Conservation (phyloP, 1,140 invertebrate species). For the Aphidius ervi region DNA sequence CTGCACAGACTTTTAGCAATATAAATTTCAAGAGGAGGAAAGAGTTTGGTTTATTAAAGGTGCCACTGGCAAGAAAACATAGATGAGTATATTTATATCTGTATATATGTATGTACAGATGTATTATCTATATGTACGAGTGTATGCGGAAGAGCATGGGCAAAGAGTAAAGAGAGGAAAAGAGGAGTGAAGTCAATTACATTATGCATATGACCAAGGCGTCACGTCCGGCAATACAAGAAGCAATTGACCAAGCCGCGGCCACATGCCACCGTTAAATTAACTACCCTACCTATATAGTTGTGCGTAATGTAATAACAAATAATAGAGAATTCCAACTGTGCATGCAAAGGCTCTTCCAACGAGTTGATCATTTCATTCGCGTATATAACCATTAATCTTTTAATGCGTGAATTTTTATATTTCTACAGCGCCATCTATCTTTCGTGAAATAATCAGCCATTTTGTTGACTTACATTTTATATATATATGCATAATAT, state of each 20-base stretch:
- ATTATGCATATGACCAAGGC: conserved; percentile 29
- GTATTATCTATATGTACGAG: too few species aligned
- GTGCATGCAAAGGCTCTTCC: neutral
- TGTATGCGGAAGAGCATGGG: neutral
- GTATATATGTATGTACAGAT: too few species aligned
- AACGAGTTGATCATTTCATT: too few species aligned
- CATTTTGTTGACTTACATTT: too few species aligned
- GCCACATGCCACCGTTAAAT: conserved; percentile 26
- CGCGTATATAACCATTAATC: too few species aligned
- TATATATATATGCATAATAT: too few species aligned
- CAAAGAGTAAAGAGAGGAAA: conserved; percentile 17
- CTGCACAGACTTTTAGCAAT: too few species aligned
- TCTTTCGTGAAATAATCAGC: too few species aligned
- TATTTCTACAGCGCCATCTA: too few species aligned
- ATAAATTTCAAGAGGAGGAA: conserved; percentile 8
- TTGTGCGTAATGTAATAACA: conserved; percentile 28
- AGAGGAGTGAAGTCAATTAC: conserved; percentile 30
- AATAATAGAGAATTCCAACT: conserved; percentile 21
- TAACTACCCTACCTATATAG: conserved; percentile 26
- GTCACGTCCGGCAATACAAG: conserved; percentile 25
- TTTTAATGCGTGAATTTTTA: too few species aligned
- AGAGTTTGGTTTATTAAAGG: conserved; percentile 13
- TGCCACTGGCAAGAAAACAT: conserved; percentile 8
- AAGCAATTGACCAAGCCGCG: conserved; percentile 25
- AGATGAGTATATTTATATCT: conserved; percentile 8